These are phyloP conservation scores for Tipula confusa DNA, from an alignment of 2,888 invertebrate genomes.

Conservation along the genomic window DNA sequence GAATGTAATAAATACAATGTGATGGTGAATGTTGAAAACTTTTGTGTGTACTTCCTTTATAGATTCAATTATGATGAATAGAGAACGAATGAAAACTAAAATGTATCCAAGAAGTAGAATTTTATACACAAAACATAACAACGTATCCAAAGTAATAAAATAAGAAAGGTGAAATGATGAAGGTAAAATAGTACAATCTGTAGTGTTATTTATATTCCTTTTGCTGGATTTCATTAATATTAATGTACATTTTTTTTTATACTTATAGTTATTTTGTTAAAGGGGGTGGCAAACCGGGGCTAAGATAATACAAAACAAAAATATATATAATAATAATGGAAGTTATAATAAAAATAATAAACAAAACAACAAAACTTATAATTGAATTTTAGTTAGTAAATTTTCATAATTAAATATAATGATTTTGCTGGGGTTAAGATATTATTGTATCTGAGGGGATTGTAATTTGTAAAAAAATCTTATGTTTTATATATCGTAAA, in stretches of 20 bases:
- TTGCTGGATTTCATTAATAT: neutral
- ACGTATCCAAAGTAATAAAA: neutral
- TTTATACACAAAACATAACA: neutral
- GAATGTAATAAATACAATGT: neutral
- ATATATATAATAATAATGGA: neutral
- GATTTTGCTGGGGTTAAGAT: constrained; percentile 1
- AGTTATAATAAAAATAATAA: neutral
- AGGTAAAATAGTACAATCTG: constrained; percentile 14
- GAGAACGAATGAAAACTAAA: neutral
- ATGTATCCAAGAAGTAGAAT: neutral
- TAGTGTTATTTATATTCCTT: constrained; percentile 4
- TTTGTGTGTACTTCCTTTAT: neutral
- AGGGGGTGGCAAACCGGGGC: neutral
- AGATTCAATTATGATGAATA: constrained; percentile 16
- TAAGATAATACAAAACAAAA: neutral
- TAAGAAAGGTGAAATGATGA: constrained; percentile 25
- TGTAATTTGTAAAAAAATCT: neutral
- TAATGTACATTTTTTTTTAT: neutral
- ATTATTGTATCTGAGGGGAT: constrained; percentile 5
- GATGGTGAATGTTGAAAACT: neutral
- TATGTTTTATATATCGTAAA: neutral
- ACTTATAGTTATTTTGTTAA: neutral
- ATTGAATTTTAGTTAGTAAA: constrained; percentile 25
- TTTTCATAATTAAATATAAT: constrained; percentile 25
- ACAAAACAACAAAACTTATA: constrained; percentile 5